Conservation (phyloP, 2,113 vertebrate species). For the Hassar affinis region DNA sequence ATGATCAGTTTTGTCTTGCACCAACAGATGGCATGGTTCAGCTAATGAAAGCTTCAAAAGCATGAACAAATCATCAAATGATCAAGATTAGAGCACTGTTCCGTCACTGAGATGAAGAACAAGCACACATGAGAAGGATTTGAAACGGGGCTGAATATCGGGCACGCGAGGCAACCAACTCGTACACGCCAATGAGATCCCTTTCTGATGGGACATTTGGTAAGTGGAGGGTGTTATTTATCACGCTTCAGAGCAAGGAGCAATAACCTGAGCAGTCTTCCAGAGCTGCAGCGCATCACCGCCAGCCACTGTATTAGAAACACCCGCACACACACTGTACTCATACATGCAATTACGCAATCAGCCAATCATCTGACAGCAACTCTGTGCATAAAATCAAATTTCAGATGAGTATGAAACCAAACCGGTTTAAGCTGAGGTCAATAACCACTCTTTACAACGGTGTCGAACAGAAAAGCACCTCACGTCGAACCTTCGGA, state of each 20-base stretch:
- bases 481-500: not conserved
- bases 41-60: conserved; percentile 9
- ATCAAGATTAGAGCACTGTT: not conserved
- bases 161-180: not conserved
- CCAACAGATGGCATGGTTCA: conserved; percentile 50
- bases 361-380: not conserved
- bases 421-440: no score
- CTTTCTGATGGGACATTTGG: not conserved
- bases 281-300: not conserved
- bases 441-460: not conserved
- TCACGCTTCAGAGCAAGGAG: not conserved
- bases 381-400: not conserved
- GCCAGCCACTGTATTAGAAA: not conserved
- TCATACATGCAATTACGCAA: not conserved
- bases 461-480: not conserved
- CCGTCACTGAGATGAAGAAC: not conserved
- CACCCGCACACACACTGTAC: not conserved
- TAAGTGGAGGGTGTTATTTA: not conserved
- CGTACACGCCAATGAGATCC: not conserved
- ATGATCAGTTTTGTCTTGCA: conserved; percentile 12
- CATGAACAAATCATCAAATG: not conserved
- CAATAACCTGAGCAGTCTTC: not conserved
- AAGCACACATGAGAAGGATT: not conserved
- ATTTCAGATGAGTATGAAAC: no score
- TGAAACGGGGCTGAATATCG: not conserved